These are phyloP conservation scores for Boloria euphrosyne DNA, from an alignment of 2,888 invertebrate species.

Conservation along the genomic window DNA sequence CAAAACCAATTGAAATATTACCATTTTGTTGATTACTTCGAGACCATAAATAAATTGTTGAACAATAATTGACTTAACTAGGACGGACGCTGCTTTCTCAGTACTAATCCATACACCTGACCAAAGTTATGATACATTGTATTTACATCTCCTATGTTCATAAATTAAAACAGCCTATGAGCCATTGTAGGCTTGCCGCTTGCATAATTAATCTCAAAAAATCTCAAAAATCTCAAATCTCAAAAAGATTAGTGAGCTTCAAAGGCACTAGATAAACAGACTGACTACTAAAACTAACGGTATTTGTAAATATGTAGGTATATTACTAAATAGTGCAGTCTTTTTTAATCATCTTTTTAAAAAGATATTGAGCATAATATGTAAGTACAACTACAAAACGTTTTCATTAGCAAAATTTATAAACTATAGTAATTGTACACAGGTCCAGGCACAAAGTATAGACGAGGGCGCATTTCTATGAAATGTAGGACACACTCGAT, in stretches of 20 bases:
- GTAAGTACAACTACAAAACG: not conserved
- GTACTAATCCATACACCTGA: constrained; percentile 8
- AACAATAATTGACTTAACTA: constrained; percentile 19
- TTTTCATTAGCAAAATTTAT: not conserved
- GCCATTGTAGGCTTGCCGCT: too few relatives aligned
- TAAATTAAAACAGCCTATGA: not conserved
- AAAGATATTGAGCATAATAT: too few relatives aligned
- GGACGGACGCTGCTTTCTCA: constrained; percentile 15
- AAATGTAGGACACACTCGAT: constrained; percentile 63
- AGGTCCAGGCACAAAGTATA: constrained; percentile 24
- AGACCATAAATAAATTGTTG: constrained; percentile 9
- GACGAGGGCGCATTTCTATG: constrained; percentile 35
- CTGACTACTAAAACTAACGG: too few relatives aligned
- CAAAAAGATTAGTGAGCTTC: too few relatives aligned
- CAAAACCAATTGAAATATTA: not conserved
- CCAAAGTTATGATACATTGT: not conserved
- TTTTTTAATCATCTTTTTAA: too few relatives aligned
- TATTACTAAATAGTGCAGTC: too few relatives aligned
- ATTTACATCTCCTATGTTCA: not conserved
- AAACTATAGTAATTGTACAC: not conserved
- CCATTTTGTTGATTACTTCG: not conserved
- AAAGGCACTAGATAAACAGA: too few relatives aligned
- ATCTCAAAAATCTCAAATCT: too few relatives aligned
- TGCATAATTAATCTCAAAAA: too few relatives aligned
- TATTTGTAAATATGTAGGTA: too few relatives aligned